phyloP scores from a whole-genome alignment of 2,888 invertebrate species.

The Pyrrhosoma nymphula region DNA sequence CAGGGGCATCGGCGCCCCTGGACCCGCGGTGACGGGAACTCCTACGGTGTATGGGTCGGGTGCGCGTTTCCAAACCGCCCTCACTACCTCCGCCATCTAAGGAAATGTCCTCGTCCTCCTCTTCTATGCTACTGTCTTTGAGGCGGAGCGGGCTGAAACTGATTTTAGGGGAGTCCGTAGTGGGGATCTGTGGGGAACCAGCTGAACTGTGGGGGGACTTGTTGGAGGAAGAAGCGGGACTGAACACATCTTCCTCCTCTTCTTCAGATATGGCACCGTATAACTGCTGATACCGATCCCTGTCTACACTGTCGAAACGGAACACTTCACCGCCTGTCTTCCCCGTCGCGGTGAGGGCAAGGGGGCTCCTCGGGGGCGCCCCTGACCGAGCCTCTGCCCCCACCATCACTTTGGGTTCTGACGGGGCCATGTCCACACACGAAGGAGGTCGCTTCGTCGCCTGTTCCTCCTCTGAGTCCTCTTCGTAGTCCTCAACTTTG shows the following conservation, averaged over 20 bases:
- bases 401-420: constrained; percentile 63
- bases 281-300: constrained; percentile 74
- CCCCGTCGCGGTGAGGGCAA: constrained; percentile 71
- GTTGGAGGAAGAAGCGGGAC: constrained; percentile 81
- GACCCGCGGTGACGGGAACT: constrained; percentile 73
- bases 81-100: constrained; percentile 70
- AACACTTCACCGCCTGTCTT: constrained; percentile 78
- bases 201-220: constrained; percentile 80
- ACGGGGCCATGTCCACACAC: constrained; percentile 62
- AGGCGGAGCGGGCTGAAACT: constrained; percentile 81
- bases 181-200: constrained; percentile 74
- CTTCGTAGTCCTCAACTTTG: constrained; percentile 53
- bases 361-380: constrained; percentile 62
- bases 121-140: constrained; percentile 78
- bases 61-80: constrained; percentile 69
- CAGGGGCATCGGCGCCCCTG: constrained; percentile 72
- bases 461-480: constrained; percentile 71
- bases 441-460: constrained; percentile 73
- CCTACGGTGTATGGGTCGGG: constrained; percentile 73
- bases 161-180: constrained; percentile 79
- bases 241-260: constrained; percentile 82
- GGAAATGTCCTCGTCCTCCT: constrained; percentile 77
- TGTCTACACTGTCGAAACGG: constrained; percentile 79
- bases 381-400: constrained; percentile 40
- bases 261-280: constrained; percentile 75